Base-by-base conservation (phyloP, 1,140 invertebrate species). In the Drepana arcuata region DNA sequence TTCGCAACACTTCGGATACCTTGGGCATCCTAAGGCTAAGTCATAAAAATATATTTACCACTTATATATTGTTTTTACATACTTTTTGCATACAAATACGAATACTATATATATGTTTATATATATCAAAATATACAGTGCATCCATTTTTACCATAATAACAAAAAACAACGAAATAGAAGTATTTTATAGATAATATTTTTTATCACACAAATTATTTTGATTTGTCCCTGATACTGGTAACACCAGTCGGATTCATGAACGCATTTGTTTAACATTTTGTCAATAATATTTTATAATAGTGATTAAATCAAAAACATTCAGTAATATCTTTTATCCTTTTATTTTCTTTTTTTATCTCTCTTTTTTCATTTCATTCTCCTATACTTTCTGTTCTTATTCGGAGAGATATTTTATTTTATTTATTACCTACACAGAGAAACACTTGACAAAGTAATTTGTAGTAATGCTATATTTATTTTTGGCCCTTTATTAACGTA, bases 21-120 rank as follows among this genome's bases (percentile, higher is more conserved):
- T 75, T 82, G 78, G 78, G 74, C 74, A 80, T 82, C 78, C 75
- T 72, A 50, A 81, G 71, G 74, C 67, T 79, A 78, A 79, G 77
- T 69, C 58, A 49, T 26, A 63, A 57, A 63, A 70, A 66, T 61
- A 51, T 62, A 68, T 63, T 68, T 58, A 70, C 61, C 63, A 65
- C 65, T 72, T 68, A 70, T 66, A 65, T 67, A 7, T 58, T 62
- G 56, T 55, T 73, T 68, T 73, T 69, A 68, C 62, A n/a, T n/a
- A 71, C 65, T 68, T 68, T 64, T 61, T 78, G 71, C 70, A 81
- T 78, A 78, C 73, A 74, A 75, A 56, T 53, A 64, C 66, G 59
- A 71, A 64, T 58, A 63, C 53, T 62, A 73, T 60, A 68, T 60
- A 65, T 50, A 54, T 62, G 59, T 63, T 51, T 77, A 66, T 62